Percentiles rank a stretch among this genome's conserved stretches.
Evolutionary conservation across 1,140 invertebrate species (phyloP).

Genomic region (Campodea augens): DNA sequence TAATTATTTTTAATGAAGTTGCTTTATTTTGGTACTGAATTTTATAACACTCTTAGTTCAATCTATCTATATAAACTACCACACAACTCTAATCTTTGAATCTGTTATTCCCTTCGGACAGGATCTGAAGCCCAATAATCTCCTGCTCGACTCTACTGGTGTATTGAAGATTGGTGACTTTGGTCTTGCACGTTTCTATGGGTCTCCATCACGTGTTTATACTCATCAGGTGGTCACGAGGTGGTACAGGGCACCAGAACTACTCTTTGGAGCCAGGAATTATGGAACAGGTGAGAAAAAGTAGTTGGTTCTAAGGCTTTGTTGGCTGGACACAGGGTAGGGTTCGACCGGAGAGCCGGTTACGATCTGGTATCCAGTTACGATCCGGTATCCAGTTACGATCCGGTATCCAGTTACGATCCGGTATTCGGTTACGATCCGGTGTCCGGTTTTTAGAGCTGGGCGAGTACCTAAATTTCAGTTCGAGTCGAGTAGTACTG

Average conservation of each 20-base stretch:
- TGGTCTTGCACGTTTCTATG: constrained; percentile 91
- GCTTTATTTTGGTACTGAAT: constrained; percentile 1
- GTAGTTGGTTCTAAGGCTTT: too few relatives aligned
- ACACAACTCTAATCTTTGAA: neutral
- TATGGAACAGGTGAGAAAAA: too few relatives aligned
- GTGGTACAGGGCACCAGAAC: constrained; percentile 82
- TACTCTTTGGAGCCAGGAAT: constrained; percentile 84
- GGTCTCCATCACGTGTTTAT: constrained; percentile 86
- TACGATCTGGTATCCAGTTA: too few relatives aligned
- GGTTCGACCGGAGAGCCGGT: too few relatives aligned
- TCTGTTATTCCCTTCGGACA: constrained; percentile 20
- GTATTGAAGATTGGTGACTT: constrained; percentile 96
- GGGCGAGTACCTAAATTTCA: too few relatives aligned
- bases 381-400: too few relatives aligned
- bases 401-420: too few relatives aligned
- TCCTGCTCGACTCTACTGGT: constrained; percentile 80
- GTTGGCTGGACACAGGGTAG: too few relatives aligned
- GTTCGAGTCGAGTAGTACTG: too few relatives aligned
- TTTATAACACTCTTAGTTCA: constrained; percentile 1
- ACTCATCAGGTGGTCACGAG: constrained; percentile 97
- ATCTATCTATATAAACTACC: neutral
- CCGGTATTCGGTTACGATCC: too few relatives aligned
- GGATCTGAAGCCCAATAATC: constrained; percentile 98
- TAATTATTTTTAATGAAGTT: neutral
- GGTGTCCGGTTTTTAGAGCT: too few relatives aligned